phyloP scores from a whole-genome alignment of 1,140 invertebrate species.

The Drosophila busckii region DNA sequence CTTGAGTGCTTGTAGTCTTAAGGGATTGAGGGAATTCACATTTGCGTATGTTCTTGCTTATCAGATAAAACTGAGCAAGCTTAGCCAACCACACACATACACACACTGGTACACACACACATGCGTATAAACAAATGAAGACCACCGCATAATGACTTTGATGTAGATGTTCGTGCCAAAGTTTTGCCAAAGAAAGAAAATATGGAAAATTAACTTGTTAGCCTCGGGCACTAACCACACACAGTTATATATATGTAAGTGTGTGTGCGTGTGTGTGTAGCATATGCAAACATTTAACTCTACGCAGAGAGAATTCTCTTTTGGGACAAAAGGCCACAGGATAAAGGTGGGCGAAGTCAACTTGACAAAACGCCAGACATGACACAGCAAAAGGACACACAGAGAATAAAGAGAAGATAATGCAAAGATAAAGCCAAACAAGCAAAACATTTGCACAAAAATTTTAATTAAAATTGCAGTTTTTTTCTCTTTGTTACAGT shows the following conservation, averaged over 20 bases:
- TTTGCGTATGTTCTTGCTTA: neutral
- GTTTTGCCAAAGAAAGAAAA: conserved; percentile 71
- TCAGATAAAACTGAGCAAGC: neutral
- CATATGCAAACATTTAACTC: conserved; percentile 49
- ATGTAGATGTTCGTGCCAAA: conserved; percentile 37
- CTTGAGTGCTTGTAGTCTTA: too few relatives aligned
- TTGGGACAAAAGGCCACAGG: conserved; percentile 60
- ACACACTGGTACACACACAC: conserved; percentile 9
- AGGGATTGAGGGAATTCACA: too few relatives aligned
- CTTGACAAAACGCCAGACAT: conserved; percentile 42
- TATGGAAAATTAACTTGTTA: conserved; percentile 77
- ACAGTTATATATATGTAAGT: conserved; percentile 19
- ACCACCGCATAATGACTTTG: conserved; percentile 37
- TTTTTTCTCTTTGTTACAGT: too few relatives aligned
- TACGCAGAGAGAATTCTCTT: conserved; percentile 59
- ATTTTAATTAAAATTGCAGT: conserved; percentile 70
- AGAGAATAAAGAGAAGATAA: conserved; percentile 1
- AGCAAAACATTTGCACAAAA: conserved; percentile 46
- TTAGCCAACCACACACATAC: conserved; percentile 16
- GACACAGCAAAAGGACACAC: conserved; percentile 10
- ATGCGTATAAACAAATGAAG: neutral
- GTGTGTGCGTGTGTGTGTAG: conserved; percentile 16
- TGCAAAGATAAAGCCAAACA: conserved; percentile 9
- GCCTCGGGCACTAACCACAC: conserved; percentile 35
- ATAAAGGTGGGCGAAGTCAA: conserved; percentile 67